Base-by-base conservation (phyloP, 2,113 vertebrate species). In the Irena cyanogastra region DNA sequence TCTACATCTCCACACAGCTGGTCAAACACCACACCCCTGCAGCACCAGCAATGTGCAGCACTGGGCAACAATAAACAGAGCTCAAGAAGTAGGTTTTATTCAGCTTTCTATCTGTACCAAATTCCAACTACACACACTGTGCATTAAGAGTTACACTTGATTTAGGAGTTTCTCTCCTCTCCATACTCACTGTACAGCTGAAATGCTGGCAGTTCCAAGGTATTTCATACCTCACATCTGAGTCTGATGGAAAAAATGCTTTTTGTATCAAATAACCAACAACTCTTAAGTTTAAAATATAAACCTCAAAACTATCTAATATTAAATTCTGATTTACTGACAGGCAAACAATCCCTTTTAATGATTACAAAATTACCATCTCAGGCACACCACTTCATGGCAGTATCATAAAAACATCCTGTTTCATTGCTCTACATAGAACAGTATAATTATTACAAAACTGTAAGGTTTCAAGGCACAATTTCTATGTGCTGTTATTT, bases 1-100 rank as follows among this genome's bases (percentile, higher is more conserved):
- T 8, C 1, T 0, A 11, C 12, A 7, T 15, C 23, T 53, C 28
- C 10, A 9, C 27, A 18, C 13, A 59, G 4, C 64, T 4, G 14
- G 16, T 27, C 57, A n/a, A 15, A 26, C 56, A 44, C 17, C 52
- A 59, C 12, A 9, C 2, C 44, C 28, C 44, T 13, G 18, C 2
- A 18, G 18, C 2, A 18, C 6, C 45, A 28, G 24, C 20, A 33
- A 14, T 0, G 4, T 35, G 9, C 44, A 64, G 27, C 31, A 11
- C 16, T 13, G 31, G 7, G 11, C 26, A 83, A 16, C 39, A 78
- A 27, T 20, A 41, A 53, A 52, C 28, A 49, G 30, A 77, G 50
- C 37, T 53, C 69, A 57, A 45, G 31, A 53, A 89, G 13, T 10
- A 26, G 20, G 6, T 82, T 91, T 90, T 75, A 71, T 75, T 82